Percentiles rank a stretch among this genome's conserved stretches.
These are phyloP conservation scores for Ivindomyrus marchei DNA, from an alignment of 2,113 vertebrate genomes.

Conservation along the genomic window DNA sequence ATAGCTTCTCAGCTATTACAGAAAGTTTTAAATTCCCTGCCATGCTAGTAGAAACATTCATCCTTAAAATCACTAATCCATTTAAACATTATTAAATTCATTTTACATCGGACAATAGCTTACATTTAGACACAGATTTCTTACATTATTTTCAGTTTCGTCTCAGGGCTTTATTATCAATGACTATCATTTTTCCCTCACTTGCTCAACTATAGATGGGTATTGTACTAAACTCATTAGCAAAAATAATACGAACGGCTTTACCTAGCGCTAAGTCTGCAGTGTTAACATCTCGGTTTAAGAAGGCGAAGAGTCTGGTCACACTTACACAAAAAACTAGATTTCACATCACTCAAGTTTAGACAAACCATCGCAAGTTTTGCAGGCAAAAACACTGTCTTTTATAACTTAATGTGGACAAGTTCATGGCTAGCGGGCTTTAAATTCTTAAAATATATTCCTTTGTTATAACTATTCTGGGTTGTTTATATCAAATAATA, in stretches of 20 bases:
- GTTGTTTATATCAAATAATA: background rate
- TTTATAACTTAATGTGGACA: background rate
- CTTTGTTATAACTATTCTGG: background rate
- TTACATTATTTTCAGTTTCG: background rate
- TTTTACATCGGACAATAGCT: background rate
- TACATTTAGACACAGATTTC: background rate
- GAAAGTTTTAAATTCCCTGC: background rate
- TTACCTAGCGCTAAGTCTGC: background rate
- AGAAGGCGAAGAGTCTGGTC: background rate
- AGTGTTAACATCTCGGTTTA: background rate
- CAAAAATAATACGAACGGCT: background rate
- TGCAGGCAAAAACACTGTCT: background rate
- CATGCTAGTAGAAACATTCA: background rate
- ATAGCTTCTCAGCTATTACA: background rate
- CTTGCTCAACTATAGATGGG: background rate
- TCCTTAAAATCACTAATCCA: background rate
- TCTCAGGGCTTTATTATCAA: background rate
- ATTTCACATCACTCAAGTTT: background rate
- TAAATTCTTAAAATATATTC: background rate
- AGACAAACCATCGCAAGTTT: background rate
- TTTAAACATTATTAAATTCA: background rate
- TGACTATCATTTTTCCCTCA: background rate
- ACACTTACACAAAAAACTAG: background rate
- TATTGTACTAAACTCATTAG: background rate
- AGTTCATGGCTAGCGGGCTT: background rate